phyloP scores from a whole-genome alignment of 2,888 invertebrate species.

The Phaonia tiefii region DNA sequence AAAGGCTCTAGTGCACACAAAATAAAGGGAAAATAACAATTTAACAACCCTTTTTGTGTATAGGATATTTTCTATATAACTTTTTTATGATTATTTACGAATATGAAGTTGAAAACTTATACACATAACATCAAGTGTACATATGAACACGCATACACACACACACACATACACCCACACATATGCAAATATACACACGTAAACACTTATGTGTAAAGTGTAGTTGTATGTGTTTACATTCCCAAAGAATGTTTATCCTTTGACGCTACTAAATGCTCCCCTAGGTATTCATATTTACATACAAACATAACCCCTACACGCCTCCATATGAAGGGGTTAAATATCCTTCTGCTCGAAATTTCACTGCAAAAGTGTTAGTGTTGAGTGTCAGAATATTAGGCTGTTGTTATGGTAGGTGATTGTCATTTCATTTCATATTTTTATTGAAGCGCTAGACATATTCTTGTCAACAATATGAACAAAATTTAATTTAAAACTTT shows the following conservation, averaged over 20 bases:
- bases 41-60: background rate
- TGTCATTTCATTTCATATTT: slow-evolving; percentile 21
- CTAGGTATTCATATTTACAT: slow-evolving; percentile 35
- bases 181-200: too few relatives aligned
- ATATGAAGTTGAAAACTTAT: slow-evolving; percentile 35
- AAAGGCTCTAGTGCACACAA: too few relatives aligned
- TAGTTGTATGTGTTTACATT: background rate
- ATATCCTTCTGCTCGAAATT: too few relatives aligned
- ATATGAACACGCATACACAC: too few relatives aligned
- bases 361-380: too few relatives aligned
- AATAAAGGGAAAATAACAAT: too few relatives aligned
- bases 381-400: background rate
- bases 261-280: slow-evolving; percentile 53
- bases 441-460: background rate
- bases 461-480: slow-evolving; percentile 12
- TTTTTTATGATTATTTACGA: slow-evolving; percentile 58
- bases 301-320: background rate
- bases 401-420: background rate
- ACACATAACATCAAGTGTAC: slow-evolving; percentile 5
- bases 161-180: too few relatives aligned
- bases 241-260: slow-evolving; percentile 38
- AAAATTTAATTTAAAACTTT: slow-evolving; percentile 25
- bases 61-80: slow-evolving; percentile 23
- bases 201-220: too few relatives aligned
- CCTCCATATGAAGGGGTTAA: too few relatives aligned